Conservation (phyloP, 2,888 invertebrate species). For the Coremacera marginata region DNA sequence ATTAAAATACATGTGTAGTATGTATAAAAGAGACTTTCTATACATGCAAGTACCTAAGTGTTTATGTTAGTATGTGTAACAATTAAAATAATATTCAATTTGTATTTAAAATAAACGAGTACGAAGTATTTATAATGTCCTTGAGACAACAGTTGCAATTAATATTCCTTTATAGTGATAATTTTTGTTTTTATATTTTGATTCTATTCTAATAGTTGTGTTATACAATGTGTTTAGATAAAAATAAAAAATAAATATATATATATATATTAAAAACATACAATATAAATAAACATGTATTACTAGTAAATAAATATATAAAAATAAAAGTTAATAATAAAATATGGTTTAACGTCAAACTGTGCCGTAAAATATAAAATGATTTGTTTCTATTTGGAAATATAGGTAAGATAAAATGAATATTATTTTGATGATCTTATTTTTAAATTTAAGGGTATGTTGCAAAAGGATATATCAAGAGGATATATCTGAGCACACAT, state of each 20-base stretch:
- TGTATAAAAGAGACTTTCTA: neutral
- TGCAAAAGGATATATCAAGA: too few species aligned
- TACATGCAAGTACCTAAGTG: neutral
- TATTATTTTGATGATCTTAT: too few species aligned
- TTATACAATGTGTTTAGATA: too few species aligned
- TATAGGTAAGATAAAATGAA: neutral
- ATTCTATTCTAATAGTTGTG: too few species aligned
- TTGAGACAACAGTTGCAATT: neutral
- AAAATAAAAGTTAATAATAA: neutral
- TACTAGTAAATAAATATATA: neutral
- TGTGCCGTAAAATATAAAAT: neutral
- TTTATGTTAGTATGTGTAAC: slow-evolving; percentile 3
- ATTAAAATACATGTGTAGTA: neutral
- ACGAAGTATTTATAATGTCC: neutral
- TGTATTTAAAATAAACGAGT: neutral
- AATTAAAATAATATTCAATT: neutral
- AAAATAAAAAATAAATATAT: neutral
- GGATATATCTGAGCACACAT: too few species aligned
- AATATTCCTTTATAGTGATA: neutral
- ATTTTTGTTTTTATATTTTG: too few species aligned
- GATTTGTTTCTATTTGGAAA: neutral
- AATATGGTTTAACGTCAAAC: neutral
- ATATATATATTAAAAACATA: neutral
- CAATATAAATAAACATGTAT: neutral
- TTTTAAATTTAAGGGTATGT: too few species aligned